Evolutionary conservation across 2,113 vertebrate genomes (phyloP).

Genomic region (Tragelaphus strepsiceros): DNA sequence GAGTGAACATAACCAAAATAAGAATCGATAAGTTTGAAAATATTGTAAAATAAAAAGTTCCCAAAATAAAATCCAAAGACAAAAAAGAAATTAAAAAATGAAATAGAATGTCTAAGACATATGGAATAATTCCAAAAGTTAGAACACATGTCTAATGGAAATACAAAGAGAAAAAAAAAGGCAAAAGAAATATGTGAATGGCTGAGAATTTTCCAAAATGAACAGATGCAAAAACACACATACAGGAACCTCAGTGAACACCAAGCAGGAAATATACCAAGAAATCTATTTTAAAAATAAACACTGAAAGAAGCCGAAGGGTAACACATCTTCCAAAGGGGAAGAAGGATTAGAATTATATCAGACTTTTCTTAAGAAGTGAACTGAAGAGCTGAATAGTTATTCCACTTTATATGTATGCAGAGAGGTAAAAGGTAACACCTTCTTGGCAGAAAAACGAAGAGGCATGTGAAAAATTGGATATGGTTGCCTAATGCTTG

Average conservation of each 20-base stretch:
- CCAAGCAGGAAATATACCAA: background rate
- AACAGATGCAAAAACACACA: background rate
- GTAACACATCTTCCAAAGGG: background rate
- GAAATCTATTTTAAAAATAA: background rate
- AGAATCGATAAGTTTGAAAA: background rate
- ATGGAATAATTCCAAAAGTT: background rate
- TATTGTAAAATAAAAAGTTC: background rate
- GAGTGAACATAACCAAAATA: background rate
- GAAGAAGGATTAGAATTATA: background rate
- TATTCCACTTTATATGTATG: background rate
- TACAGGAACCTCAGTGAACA: background rate
- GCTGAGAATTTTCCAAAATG: background rate
- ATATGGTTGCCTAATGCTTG: background rate
- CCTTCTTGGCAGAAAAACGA: background rate
- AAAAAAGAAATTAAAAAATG: background rate
- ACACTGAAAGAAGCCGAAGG: background rate
- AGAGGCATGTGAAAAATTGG: background rate
- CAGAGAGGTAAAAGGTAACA: background rate
- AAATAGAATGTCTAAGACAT: background rate
- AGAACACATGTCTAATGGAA: background rate
- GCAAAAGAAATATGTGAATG: background rate
- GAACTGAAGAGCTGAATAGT: background rate
- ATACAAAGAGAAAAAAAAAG: background rate
- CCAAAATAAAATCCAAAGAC: background rate
- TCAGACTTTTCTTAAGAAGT: background rate